Percentiles rank a stretch among this genome's conserved stretches.
phyloP scores from a whole-genome alignment of 2,797 vertebrate genomes.

The Odontamblyopus lacepedii region DNA sequence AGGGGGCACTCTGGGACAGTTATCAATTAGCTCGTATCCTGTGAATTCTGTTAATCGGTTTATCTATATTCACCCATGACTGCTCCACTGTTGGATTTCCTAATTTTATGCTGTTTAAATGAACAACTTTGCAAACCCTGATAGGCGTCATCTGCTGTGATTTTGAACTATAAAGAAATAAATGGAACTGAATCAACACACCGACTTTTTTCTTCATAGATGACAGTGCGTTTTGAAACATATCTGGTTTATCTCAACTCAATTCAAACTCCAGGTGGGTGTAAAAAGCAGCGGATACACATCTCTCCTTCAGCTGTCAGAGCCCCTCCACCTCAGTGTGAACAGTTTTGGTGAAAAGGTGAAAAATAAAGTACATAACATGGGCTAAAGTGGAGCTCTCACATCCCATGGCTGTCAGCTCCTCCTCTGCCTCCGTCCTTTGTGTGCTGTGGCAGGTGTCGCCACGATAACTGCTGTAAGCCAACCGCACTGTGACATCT shows the following conservation, averaged over 20 bases:
- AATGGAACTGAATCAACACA: no score
- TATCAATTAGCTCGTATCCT: no score
- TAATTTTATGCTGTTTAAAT: no score
- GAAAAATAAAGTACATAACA: not conserved
- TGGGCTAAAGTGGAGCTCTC: constrained; percentile 1
- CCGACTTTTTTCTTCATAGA: not conserved
- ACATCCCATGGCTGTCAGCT: constrained; percentile 9
- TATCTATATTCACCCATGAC: no score
- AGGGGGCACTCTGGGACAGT: no score
- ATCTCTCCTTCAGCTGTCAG: constrained; percentile 15
- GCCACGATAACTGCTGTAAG: not conserved
- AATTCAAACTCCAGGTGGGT: not conserved
- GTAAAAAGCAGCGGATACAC: not conserved
- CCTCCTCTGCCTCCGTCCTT: not conserved
- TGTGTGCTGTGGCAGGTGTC: constrained; percentile 6
- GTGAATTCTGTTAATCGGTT: no score
- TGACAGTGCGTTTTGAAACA: not conserved
- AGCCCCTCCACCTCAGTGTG: not conserved
- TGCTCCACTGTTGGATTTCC: no score
- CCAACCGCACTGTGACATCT: not conserved
- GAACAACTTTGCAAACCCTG: no score
- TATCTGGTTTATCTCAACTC: not conserved
- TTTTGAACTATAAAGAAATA: no score
- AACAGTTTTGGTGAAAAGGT: not conserved
- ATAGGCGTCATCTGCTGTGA: no score